These are phyloP conservation scores for Phrynosoma blainvillii DNA, from an alignment of 2,113 vertebrate genomes.

Conservation along the genomic window DNA sequence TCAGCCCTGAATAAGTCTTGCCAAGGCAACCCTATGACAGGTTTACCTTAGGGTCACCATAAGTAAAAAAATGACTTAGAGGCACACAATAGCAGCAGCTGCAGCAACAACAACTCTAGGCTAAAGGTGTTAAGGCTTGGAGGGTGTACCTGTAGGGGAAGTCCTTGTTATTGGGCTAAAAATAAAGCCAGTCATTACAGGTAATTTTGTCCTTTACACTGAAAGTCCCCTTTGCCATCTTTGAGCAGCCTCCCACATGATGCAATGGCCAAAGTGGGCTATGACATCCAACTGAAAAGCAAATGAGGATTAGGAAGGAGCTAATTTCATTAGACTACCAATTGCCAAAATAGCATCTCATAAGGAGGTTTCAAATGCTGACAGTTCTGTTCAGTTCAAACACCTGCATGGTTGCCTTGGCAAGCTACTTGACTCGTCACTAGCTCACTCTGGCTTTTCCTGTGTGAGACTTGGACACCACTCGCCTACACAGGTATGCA, in stretches of 20 bases:
- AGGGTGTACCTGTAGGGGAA: background rate
- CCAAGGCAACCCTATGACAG: no score
- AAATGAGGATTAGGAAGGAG: conserved; percentile 81
- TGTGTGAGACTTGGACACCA: conserved; percentile 64
- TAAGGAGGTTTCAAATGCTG: conserved; percentile 81
- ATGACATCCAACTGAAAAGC: conserved; percentile 73
- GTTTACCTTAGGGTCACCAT: no score
- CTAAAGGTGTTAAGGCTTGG: background rate
- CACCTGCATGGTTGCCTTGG: conserved; percentile 81
- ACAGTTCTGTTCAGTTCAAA: conserved; percentile 80
- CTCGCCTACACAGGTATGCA: conserved; percentile 71
- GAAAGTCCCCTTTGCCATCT: conserved; percentile 67
- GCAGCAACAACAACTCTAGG: background rate
- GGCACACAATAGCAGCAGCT: no score
- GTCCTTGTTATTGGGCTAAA: background rate
- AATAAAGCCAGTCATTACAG: background rate
- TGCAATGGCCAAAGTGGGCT: conserved; percentile 61
- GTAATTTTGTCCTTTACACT: conserved; percentile 28
- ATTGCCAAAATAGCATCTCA: conserved; percentile 83
- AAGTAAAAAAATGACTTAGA: no score
- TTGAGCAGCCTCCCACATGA: conserved; percentile 69
- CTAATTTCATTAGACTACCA: conserved; percentile 75
- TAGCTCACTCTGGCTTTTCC: conserved; percentile 75
- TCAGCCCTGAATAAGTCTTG: no score
- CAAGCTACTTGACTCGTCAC: conserved; percentile 78